Evolutionary conservation across 2,113 vertebrate species (phyloP).

Genomic region (Zapus hudsonius): DNA sequence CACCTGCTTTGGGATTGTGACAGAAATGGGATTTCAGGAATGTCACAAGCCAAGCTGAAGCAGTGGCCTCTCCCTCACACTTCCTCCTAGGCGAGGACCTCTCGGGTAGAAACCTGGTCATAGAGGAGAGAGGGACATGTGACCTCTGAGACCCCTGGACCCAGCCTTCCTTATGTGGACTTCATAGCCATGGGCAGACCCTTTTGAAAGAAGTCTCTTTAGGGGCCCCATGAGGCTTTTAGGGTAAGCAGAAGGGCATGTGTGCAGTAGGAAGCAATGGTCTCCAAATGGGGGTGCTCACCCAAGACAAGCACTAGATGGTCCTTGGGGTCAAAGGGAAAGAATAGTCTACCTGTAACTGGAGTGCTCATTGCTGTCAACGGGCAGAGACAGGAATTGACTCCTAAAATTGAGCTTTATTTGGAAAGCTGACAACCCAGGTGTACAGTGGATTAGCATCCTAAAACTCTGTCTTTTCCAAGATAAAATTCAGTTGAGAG

Average conservation of each 20-base stretch:
- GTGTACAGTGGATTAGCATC: too few species aligned
- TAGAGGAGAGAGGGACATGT: background rate
- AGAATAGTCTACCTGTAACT: too few species aligned
- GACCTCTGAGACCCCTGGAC: background rate
- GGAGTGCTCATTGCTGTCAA: too few species aligned
- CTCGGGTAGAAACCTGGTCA: background rate
- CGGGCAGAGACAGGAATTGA: too few species aligned
- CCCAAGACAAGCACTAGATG: background rate
- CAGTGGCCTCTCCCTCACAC: background rate
- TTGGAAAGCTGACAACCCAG: too few species aligned
- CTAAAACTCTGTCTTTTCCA: too few species aligned
- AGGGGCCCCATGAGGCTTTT: background rate
- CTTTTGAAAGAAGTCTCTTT: background rate
- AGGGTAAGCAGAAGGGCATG: background rate
- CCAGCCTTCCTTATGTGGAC: background rate
- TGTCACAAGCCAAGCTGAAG: background rate
- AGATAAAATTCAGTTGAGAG: too few species aligned
- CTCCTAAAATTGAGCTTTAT: too few species aligned
- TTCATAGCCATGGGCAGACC: background rate
- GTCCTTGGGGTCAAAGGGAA: background rate
- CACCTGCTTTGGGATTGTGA: conserved; percentile 57
- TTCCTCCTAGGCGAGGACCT: background rate
- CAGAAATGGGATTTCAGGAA: conserved; percentile 70
- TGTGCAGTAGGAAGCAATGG: background rate
- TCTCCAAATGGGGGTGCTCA: background rate